Evolutionary conservation across 2,113 vertebrate species (phyloP).

Genomic region (Bucco capensis): DNA sequence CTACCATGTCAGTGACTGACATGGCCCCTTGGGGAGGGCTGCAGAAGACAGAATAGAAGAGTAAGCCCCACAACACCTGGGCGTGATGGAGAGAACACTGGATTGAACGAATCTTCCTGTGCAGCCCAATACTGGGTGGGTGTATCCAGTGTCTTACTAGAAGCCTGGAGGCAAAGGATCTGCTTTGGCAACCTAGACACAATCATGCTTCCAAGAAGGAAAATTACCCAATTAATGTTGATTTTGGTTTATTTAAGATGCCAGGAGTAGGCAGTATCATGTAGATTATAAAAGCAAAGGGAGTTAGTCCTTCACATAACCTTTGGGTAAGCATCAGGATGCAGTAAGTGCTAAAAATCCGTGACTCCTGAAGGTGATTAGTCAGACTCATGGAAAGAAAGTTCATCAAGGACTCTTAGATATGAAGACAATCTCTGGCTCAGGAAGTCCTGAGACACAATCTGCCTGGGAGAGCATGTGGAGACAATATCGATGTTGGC

Average conservation of each 20-base stretch:
- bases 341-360: background rate
- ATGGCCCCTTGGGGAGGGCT: background rate
- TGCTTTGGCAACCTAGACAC: background rate
- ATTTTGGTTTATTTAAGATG: background rate
- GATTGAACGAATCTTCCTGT: background rate
- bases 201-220: background rate
- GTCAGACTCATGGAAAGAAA: background rate
- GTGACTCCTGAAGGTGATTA: background rate
- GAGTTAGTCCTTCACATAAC: background rate
- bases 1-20: background rate
- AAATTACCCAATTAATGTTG: background rate
- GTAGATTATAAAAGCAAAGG: background rate
- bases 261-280: background rate
- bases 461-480: background rate
- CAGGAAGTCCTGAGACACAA: background rate
- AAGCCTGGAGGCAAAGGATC: background rate
- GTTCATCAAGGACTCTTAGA: background rate
- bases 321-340: background rate
- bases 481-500: background rate
- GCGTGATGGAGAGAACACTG: background rate
- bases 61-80: background rate
- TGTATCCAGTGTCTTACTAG: background rate
- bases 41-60: background rate
- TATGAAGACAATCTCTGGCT: background rate
- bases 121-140: background rate